Conservation (phyloP, 2,113 vertebrate species). For the Onychorhynchus coronatus region DNA sequence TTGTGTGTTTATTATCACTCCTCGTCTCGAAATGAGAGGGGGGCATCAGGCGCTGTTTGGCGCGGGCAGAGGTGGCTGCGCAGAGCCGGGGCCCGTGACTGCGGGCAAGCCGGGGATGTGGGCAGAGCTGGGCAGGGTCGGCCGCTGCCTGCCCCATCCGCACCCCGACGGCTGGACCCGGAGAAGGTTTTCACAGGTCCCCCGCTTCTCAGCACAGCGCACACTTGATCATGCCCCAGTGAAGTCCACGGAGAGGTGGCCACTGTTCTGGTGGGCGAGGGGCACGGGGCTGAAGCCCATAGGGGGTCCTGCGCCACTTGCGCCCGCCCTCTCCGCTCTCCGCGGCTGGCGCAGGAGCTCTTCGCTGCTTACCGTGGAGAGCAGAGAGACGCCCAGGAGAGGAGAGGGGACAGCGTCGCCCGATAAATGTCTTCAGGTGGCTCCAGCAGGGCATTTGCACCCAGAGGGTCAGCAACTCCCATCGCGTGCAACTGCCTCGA, state of each 20-base stretch:
- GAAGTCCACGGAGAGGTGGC: not conserved
- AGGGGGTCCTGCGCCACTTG: not conserved
- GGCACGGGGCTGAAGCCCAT: accelerated
- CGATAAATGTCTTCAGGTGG: not conserved
- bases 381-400: not conserved
- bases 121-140: not conserved
- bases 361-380: not conserved
- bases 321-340: not conserved
- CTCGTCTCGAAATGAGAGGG: not conserved
- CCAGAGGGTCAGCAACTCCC: not conserved
- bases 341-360: not conserved
- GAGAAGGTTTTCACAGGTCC: accelerated
- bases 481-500: not conserved
- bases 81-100: not conserved
- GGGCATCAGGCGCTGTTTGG: not conserved
- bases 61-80: not conserved
- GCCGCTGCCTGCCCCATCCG: not conserved
- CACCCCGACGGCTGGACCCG: not conserved
- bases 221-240: accelerated
- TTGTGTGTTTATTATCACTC: not conserved
- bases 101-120: not conserved
- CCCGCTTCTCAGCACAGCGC: not conserved
- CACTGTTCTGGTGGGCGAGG: not conserved
- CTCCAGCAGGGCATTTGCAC: not conserved
- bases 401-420: not conserved